Evolutionary conservation across 2,888 invertebrate genomes (phyloP), one percentile per base, ranked within the genome.

Genomic region (Acronicta aceris): DNA sequence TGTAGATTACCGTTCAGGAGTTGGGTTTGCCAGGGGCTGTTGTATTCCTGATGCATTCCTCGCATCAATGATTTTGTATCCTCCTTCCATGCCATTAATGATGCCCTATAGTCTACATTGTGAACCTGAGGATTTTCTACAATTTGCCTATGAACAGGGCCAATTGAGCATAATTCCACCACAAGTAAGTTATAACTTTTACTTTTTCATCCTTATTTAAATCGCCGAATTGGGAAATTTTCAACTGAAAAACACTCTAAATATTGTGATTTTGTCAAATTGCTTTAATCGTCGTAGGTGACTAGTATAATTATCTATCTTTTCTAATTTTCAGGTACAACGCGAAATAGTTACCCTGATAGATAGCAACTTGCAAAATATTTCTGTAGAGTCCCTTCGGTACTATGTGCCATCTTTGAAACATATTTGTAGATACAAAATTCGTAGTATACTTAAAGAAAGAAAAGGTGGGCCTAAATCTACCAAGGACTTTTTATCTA

Each of bases 31-130:
- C 47, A 73, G 68, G 52, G 76, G 74, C 8, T 68, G 74, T 5
- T 76, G 78, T 42, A 79, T 94, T 27, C 93, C 95, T 1, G 95
- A 95, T 86, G 91, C 89, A 10, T 90, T 95, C 50, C 68, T 90
- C 17, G 90, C 91, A 25, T 88, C 94, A 5, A 47, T 94, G 16
- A 85, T 86, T 40, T 79, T 88, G 27, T 86, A 89, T 42, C 89
- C 92, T 0, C 56, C 70, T 40, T 90, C 93, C 3, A 54, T 85
- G 42, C 82, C 85, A 0, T 41, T 85, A 2, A 88, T 95, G 89
- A 72, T 94, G 59, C 89, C 86, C 21, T 91, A 90, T 71, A 93
- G 93, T 55, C 64, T 95, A 25, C 79, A 82, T 33, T 90, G 91
- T 76, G 95, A 95, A 66, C 94, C 95, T 2, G 89, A 82, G 13